These are phyloP conservation scores for Dendrocincla tyrannina DNA, from an alignment of 2,797 vertebrate species.

Conservation along the genomic window DNA sequence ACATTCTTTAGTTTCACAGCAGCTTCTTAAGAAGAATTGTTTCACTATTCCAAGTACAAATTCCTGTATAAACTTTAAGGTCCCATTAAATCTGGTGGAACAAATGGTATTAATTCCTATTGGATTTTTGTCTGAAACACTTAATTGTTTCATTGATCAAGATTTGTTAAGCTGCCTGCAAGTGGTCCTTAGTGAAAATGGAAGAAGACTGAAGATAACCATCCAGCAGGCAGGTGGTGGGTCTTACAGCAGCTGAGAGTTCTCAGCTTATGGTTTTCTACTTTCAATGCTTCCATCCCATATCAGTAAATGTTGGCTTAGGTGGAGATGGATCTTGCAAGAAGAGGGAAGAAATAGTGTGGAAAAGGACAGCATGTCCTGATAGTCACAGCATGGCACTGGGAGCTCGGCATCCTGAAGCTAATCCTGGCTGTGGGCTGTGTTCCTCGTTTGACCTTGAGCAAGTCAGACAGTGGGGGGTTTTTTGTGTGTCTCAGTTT, in stretches of 20 bases:
- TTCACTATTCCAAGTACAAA: background rate
- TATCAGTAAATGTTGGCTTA: background rate
- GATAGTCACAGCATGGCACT: accelerated
- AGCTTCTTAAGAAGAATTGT: background rate
- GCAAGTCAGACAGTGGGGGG: background rate
- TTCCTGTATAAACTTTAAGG: background rate
- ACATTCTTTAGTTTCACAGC: background rate
- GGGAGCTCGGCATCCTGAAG: background rate
- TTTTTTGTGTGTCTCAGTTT: background rate
- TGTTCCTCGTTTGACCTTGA: constrained; percentile 20
- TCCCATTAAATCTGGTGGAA: background rate
- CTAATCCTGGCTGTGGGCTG: background rate
- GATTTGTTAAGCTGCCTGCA: background rate
- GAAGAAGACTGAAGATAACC: background rate
- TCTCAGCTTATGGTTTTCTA: background rate
- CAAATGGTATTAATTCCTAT: background rate
- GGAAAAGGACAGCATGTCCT: background rate
- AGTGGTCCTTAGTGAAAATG: background rate
- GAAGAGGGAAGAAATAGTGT: background rate
- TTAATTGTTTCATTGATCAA: background rate
- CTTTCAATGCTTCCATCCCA: background rate
- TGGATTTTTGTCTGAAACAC: background rate
- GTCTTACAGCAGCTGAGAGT: background rate
- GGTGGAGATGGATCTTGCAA: background rate
- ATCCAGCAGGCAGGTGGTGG: background rate